Percentiles rank a stretch among this genome's conserved stretches.
Evolutionary conservation across 2,888 invertebrate genomes (phyloP).

Genomic region (Malthinus flaveolus): DNA sequence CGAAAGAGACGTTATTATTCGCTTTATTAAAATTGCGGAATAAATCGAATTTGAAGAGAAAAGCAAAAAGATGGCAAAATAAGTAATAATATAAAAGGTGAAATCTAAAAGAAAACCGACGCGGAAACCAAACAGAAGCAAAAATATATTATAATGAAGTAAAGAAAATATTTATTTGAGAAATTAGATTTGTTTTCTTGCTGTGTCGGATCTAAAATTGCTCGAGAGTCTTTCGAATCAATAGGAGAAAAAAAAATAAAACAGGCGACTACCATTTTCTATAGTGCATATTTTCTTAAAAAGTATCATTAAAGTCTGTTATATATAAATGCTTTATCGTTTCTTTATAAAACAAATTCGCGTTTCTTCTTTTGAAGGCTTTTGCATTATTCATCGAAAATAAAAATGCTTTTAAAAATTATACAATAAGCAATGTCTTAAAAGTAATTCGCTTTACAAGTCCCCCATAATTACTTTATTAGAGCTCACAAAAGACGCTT

Average conservation of each 20-base stretch:
- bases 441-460: background rate
- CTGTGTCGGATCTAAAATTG: constrained; percentile 46
- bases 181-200: constrained; percentile 56
- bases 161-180: constrained; percentile 57
- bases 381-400: constrained; percentile 45
- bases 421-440: constrained; percentile 36
- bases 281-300: constrained; percentile 49
- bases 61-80: constrained; percentile 24
- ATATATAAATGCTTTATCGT: constrained; percentile 48
- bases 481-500: too few relatives aligned
- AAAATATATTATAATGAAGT: constrained; percentile 55
- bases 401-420: constrained; percentile 45
- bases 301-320: constrained; percentile 49
- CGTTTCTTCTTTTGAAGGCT: constrained; percentile 40
- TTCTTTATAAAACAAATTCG: constrained; percentile 42
- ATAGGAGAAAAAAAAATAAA: constrained; percentile 35
- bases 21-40: constrained; percentile 27
- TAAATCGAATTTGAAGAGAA: constrained; percentile 14
- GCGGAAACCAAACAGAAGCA: constrained; percentile 50
- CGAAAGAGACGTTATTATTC: constrained; percentile 23
- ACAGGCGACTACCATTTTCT: constrained; percentile 47
- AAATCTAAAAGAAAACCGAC: constrained; percentile 42
- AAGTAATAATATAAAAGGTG: constrained; percentile 36
- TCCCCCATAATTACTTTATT: too few relatives aligned
- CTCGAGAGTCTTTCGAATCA: constrained; percentile 46